phyloP scores from a whole-genome alignment of 2,113 vertebrate genomes.

The Antigone vipio region DNA sequence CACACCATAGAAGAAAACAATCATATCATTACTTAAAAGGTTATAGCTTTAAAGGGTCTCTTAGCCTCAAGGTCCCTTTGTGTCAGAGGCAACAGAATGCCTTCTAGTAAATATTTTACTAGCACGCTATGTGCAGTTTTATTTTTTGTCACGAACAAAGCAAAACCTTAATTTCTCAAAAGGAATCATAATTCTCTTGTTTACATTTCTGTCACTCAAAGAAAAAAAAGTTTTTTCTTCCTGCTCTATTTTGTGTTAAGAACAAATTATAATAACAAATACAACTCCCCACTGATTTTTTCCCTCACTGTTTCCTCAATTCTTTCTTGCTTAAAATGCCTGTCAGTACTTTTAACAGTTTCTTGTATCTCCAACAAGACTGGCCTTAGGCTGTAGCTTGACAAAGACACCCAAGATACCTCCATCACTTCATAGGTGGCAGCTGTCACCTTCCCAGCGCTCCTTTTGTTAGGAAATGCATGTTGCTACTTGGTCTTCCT shows the following conservation, averaged over 20 bases:
- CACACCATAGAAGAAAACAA: not conserved
- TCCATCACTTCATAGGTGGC: conserved; percentile 48
- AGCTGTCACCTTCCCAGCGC: conserved; percentile 58
- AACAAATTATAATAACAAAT: conserved; percentile 35
- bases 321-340: conserved; percentile 68
- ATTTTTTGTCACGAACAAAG: conserved; percentile 38
- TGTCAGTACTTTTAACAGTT: conserved; percentile 68
- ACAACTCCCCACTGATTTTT: not conserved
- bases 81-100: not conserved
- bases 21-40: conserved; percentile 6
- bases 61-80: conserved; percentile 5
- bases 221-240: conserved; percentile 20
- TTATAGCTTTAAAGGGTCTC: conserved; percentile 7
- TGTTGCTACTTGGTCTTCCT: not conserved
- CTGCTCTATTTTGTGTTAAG: not conserved
- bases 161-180: conserved; percentile 38
- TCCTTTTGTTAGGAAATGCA: conserved; percentile 17
- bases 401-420: conserved; percentile 71
- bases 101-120: conserved; percentile 43
- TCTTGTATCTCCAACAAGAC: conserved; percentile 67
- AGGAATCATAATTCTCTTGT: conserved; percentile 57
- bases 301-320: conserved; percentile 1
- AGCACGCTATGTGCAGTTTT: not conserved
- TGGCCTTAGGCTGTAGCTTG: conserved; percentile 72
- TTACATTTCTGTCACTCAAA: conserved; percentile 54